A percentile compares a stretch with the other conserved stretches of the same genome.
These are phyloP conservation scores for Dipodomys stephensi DNA, from an alignment of 2,113 vertebrate genomes.

Conservation along the genomic window DNA sequence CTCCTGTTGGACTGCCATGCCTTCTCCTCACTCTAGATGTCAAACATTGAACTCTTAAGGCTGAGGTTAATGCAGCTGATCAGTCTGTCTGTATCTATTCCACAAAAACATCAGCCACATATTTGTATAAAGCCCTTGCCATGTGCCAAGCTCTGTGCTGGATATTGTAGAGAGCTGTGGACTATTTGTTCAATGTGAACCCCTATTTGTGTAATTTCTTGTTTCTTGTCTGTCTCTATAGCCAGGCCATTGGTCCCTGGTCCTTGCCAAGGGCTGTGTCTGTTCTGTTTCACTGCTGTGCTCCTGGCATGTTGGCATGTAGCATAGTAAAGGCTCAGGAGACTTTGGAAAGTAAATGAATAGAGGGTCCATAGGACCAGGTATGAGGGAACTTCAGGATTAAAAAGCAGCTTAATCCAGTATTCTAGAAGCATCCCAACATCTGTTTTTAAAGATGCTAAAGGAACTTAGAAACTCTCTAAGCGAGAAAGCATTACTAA, in stretches of 20 bases:
- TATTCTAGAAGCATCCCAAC: conserved; percentile 6
- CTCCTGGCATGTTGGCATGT: not conserved
- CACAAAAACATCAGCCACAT: not conserved
- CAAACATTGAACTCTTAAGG: not conserved
- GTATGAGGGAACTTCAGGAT: not conserved
- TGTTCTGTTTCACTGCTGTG: conserved; percentile 51
- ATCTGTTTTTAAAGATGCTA: not conserved
- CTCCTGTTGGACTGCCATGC: not conserved
- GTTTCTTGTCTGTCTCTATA: conserved; percentile 59
- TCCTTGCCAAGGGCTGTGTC: conserved; percentile 37
- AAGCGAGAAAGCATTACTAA: not conserved
- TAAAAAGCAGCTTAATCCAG: not conserved
- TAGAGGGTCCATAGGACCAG: not conserved
- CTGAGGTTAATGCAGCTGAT: not conserved
- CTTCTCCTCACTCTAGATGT: conserved; percentile 33
- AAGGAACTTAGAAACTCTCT: not conserved
- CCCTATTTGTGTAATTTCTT: conserved; percentile 24
- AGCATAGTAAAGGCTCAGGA: not conserved
- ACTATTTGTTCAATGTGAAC: conserved; percentile 63
- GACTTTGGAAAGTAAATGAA: not conserved
- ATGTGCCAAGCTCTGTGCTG: not conserved
- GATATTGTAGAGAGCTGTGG: conserved; percentile 32
- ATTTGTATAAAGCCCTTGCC: not conserved
- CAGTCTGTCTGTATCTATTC: not conserved
- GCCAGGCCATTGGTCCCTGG: not conserved